Conservation (phyloP, 2,797 vertebrate species). For the Argya squamiceps region DNA sequence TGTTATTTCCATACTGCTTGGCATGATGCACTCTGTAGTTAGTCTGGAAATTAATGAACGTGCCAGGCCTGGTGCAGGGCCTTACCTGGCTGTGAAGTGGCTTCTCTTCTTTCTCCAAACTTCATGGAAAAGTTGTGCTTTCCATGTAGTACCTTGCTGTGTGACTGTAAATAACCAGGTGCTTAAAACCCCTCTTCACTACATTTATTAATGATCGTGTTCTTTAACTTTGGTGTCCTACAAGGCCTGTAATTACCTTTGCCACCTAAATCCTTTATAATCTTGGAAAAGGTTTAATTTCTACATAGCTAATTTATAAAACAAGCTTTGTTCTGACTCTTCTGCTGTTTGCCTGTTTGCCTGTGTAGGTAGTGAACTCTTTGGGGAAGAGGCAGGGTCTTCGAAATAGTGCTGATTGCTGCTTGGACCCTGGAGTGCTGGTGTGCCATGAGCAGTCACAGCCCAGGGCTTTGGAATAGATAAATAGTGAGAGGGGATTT, state of each 20-base stretch:
- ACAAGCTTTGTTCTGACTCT: neutral
- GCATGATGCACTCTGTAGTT: neutral
- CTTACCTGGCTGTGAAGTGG: constrained; percentile 3
- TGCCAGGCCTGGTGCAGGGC: neutral
- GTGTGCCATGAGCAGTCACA: neutral
- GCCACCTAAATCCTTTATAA: neutral
- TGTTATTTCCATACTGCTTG: constrained; percentile 42
- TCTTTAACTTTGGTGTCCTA: neutral
- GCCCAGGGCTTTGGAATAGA: neutral
- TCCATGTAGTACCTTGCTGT: neutral
- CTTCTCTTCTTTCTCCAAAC: neutral
- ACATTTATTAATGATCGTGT: neutral
- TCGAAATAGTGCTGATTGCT: neutral
- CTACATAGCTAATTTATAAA: neutral
- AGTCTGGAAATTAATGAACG: constrained; percentile 5
- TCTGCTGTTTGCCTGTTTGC: neutral
- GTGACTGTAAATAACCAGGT: neutral
- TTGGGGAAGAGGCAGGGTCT: neutral
- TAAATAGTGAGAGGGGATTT: neutral
- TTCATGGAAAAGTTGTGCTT: neutral
- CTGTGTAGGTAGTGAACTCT: neutral
- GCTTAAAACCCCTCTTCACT: neutral
- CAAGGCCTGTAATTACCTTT: neutral
- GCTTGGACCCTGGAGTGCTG: neutral
- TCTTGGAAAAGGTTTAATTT: neutral